Conservation (phyloP, 2,888 invertebrate genomes). For the Lithodes maja region DNA sequence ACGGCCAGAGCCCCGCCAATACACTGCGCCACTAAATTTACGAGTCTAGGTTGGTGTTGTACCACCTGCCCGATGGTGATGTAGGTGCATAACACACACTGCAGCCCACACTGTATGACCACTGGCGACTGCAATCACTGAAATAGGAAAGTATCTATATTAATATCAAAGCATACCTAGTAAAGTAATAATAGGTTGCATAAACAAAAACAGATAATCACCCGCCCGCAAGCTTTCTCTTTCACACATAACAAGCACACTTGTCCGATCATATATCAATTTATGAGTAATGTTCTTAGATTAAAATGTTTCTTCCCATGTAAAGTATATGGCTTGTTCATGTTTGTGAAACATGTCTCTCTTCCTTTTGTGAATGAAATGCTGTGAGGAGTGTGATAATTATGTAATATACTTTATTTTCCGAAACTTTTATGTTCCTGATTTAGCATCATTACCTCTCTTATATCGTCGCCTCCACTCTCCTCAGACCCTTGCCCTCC, state of each 20-base stretch:
- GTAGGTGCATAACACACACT: not conserved
- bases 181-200: not conserved
- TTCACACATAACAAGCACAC: too few species aligned
- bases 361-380: not conserved
- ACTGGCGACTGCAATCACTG: not conserved
- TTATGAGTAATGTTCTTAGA: too few species aligned
- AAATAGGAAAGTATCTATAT: not conserved
- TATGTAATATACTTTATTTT: not conserved
- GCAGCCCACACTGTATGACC: not conserved
- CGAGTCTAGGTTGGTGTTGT: constrained; percentile 43
- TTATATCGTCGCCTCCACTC: not conserved
- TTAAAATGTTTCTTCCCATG: too few species aligned
- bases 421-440: not conserved
- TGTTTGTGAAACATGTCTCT: not conserved
- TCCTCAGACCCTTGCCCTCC: not conserved
- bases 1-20: constrained; percentile 29
- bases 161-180: not conserved
- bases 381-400: too few species aligned
- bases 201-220: too few species aligned
- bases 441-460: not conserved
- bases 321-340: not conserved
- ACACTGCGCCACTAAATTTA: constrained; percentile 63
- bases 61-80: constrained; percentile 43
- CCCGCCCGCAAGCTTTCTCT: too few species aligned
- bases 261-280: too few species aligned